Evolutionary conservation across 1,140 invertebrate genomes (phyloP).

Genomic region (Myzus persicae): DNA sequence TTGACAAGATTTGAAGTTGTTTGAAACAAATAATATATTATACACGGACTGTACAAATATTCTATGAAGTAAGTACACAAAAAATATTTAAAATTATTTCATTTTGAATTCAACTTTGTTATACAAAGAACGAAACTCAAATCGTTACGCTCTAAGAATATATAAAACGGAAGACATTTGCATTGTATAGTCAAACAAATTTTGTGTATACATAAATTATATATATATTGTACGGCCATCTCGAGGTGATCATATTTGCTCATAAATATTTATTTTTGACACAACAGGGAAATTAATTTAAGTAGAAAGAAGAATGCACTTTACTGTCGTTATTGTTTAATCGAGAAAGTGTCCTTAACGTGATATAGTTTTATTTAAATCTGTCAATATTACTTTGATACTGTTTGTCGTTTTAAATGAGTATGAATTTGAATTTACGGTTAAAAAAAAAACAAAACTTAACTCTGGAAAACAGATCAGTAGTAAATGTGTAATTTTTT

Average conservation of each 20-base stretch:
- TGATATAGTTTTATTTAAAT: neutral
- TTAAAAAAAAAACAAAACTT: neutral
- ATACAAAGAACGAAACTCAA: neutral
- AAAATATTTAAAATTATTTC: neutral
- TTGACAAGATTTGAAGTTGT: neutral
- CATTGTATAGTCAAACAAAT: neutral
- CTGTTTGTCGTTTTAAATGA: neutral
- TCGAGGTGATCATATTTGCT: neutral
- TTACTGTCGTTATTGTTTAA: neutral
- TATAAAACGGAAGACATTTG: neutral
- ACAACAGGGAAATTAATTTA: neutral
- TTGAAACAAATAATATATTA: neutral
- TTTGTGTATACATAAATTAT: neutral
- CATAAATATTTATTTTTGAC: neutral
- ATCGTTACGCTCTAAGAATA: neutral
- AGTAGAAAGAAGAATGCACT: neutral
- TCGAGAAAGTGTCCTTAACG: neutral
- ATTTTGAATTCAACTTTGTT: neutral
- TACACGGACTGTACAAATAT: neutral
- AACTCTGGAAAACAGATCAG: too few relatives aligned
- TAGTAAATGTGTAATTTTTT: neutral
- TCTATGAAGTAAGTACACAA: neutral
- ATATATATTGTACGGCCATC: neutral
- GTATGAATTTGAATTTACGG: neutral
- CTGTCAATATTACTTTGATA: neutral